Evolutionary conservation across 1,140 invertebrate species (phyloP).

Genomic region (Gryon sp.): DNA sequence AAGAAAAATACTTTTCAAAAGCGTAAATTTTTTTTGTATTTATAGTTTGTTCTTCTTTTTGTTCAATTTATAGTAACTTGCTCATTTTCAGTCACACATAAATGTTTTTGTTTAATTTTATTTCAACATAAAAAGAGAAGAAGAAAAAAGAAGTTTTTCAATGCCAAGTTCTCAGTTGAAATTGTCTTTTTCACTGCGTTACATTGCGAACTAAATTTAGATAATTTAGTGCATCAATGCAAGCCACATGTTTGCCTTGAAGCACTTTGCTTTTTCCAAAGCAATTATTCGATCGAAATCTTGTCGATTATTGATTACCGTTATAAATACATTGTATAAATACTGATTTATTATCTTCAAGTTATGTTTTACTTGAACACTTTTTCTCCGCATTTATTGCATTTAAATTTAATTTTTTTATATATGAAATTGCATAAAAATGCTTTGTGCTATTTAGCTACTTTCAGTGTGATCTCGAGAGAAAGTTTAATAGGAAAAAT

Average conservation of each 20-base stretch:
- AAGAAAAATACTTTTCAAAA: no score
- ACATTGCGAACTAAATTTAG: constrained; percentile 13
- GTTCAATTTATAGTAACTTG: no score
- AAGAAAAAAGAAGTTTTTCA: no score
- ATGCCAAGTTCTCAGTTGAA: no score
- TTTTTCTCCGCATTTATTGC: not conserved
- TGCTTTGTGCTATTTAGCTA: constrained; percentile 34
- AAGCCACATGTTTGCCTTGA: constrained; percentile 1
- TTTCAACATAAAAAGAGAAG: no score
- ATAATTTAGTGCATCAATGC: constrained; percentile 4
- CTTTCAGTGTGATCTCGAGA: constrained; percentile 37
- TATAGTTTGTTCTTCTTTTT: no score
- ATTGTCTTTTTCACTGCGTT: no score
- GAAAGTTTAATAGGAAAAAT: constrained; percentile 53
- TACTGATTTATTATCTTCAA: constrained; percentile 2
- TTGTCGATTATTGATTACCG: constrained; percentile 3
- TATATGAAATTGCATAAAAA: constrained; percentile 21
- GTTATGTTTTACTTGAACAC: no score
- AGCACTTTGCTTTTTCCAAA: constrained; percentile 1
- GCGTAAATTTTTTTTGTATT: no score
- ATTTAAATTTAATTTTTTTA: constrained; percentile 3
- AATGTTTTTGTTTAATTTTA: no score
- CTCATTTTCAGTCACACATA: no score
- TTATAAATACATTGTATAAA: constrained; percentile 23
- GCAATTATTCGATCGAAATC: not conserved